A percentile compares a stretch with the other conserved stretches of the same genome.
phyloP scores from a whole-genome alignment of 2,888 invertebrate species.

The Tinea pellionella region DNA sequence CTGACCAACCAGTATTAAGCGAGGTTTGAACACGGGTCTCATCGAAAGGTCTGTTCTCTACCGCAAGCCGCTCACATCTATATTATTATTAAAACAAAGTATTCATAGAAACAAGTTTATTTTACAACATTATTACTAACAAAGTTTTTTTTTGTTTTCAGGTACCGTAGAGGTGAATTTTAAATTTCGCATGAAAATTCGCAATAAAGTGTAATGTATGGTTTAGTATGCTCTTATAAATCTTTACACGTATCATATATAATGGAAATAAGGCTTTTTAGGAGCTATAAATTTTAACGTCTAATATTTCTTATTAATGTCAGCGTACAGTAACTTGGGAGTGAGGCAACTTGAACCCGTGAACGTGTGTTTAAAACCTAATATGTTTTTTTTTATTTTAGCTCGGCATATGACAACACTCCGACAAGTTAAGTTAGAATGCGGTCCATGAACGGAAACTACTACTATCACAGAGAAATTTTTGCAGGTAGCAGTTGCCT shows the following conservation, averaged over 20 bases:
- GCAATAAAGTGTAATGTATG: not conserved
- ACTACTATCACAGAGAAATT: no score
- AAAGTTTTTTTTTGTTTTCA: not conserved
- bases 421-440: no score
- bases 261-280: not conserved
- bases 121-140: not conserved
- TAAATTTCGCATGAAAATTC: not conserved
- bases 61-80: no score
- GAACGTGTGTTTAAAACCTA: not conserved
- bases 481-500: no score
- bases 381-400: no score
- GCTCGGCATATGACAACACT: no score
- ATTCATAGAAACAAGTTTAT: not conserved
- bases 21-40: no score
- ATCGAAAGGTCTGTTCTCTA: no score
- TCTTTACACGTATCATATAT: not conserved
- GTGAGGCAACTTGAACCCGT: not conserved
- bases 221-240: not conserved
- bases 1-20: no score
- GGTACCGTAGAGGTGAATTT: not conserved
- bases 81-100: no score
- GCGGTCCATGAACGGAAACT: no score
- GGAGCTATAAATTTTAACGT: not conserved
- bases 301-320: not conserved
- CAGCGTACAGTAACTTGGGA: not conserved